Percentiles rank a stretch among this genome's conserved stretches.
Evolutionary conservation across 2,888 invertebrate genomes (phyloP).

Genomic region (Aphodius sticticus): DNA sequence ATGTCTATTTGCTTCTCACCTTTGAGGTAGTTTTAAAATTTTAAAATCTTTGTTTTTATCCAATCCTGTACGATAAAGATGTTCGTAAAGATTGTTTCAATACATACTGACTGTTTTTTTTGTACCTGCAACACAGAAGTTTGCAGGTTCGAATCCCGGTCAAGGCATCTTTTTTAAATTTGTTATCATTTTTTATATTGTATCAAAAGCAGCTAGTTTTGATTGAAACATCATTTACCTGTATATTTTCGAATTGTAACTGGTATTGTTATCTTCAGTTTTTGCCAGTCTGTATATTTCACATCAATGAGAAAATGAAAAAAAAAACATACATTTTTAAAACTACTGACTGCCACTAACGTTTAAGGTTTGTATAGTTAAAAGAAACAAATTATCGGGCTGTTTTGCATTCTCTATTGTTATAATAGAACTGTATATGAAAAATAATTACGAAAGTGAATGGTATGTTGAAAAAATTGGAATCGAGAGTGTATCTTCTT

Average conservation of each 20-base stretch:
- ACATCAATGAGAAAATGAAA: slow-evolving; percentile 24
- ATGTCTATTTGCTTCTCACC: slow-evolving; percentile 41
- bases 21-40: slow-evolving; percentile 37
- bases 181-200: too few species aligned
- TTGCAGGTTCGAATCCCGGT: too few species aligned
- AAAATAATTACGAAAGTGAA: slow-evolving; percentile 15
- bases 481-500: too few species aligned
- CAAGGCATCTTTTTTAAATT: too few species aligned
- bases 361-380: slow-evolving; percentile 33
- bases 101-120: too few species aligned
- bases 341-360: slow-evolving; percentile 39
- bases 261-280: slow-evolving; percentile 10
- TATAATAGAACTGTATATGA: background rate
- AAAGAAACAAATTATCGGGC: slow-evolving; percentile 16
- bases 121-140: too few species aligned
- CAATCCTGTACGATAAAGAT: slow-evolving; percentile 7
- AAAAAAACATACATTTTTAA: slow-evolving; percentile 26
- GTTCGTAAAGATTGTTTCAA: background rate
- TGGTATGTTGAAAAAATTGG: slow-evolving; percentile 10
- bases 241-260: background rate
- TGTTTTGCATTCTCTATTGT: slow-evolving; percentile 8
- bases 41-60: slow-evolving; percentile 16
- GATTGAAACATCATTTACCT: slow-evolving; percentile 28
- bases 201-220: background rate
- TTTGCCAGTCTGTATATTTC: slow-evolving; percentile 26